Percentiles rank a stretch among this genome's conserved stretches.
phyloP scores from a whole-genome alignment of 2,113 vertebrate genomes.

The Pteronura brasiliensis region DNA sequence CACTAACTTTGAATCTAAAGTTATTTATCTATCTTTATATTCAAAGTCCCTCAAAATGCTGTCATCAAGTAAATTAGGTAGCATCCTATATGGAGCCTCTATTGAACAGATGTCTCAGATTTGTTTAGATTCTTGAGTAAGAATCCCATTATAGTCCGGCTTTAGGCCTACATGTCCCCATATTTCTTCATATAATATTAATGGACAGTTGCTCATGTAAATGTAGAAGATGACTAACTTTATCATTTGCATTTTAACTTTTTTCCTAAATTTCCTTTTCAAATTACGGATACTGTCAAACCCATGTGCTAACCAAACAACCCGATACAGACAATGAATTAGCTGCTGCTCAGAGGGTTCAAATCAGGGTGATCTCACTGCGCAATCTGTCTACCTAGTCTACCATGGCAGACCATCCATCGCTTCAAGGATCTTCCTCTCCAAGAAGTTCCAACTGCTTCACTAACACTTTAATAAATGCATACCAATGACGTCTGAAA shows the following conservation, averaged over 20 bases:
- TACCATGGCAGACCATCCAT: background rate
- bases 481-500: background rate
- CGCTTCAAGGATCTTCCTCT: background rate
- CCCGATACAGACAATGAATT: background rate
- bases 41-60: background rate
- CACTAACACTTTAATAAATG: background rate
- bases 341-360: background rate
- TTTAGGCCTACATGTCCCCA: background rate
- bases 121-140: background rate
- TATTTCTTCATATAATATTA: background rate
- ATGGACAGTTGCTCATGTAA: background rate
- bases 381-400: background rate
- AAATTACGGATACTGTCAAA: background rate
- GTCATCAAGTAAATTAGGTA: background rate
- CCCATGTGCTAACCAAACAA: background rate
- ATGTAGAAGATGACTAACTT: background rate
- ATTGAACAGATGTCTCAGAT: background rate
- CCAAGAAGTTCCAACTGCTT: background rate
- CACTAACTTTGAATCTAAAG: background rate
- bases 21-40: background rate
- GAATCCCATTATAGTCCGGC: background rate
- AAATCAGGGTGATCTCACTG: background rate
- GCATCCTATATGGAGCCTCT: background rate
- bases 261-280: background rate
- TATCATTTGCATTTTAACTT: background rate